Percentiles rank a stretch among this genome's conserved stretches.
These are phyloP conservation scores for Zelostemma sp. DNA, from an alignment of 1,140 invertebrate species.

Conservation along the genomic window DNA sequence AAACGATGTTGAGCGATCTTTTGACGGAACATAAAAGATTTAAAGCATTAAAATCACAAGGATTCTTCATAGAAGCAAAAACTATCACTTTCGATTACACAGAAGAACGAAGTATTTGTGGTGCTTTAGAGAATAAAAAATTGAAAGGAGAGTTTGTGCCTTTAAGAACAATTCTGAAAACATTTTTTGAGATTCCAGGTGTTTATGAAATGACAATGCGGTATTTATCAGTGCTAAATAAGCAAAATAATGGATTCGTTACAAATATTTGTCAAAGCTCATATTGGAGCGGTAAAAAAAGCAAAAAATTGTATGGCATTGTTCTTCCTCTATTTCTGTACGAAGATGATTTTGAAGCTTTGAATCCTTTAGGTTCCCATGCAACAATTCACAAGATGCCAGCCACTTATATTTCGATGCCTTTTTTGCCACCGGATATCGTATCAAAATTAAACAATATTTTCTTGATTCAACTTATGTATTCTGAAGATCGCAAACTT, in stretches of 20 bases:
- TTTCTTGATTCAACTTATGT: slow-evolving; percentile 43
- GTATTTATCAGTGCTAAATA: neutral
- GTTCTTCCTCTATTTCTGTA: slow-evolving; percentile 16
- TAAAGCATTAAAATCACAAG: slow-evolving; percentile 13
- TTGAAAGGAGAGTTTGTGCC: slow-evolving; percentile 14
- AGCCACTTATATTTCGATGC: slow-evolving; percentile 47
- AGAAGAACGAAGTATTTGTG: slow-evolving; percentile 6
- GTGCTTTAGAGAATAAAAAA: slow-evolving; percentile 1
- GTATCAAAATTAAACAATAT: slow-evolving; percentile 43
- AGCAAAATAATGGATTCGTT: slow-evolving; percentile 1
- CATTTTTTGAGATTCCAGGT: slow-evolving; percentile 10
- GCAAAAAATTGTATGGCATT: neutral
- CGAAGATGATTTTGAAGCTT: slow-evolving; percentile 22
- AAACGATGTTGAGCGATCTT: slow-evolving; percentile 16
- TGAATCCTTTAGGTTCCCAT: slow-evolving; percentile 45
- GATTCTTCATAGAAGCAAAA: slow-evolving; percentile 7
- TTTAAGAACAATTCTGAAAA: slow-evolving; percentile 11
- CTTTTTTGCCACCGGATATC: slow-evolving; percentile 41
- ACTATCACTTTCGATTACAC: slow-evolving; percentile 14
- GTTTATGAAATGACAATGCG: neutral
- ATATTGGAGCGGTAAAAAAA: slow-evolving; percentile 8
- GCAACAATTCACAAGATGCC: slow-evolving; percentile 46
- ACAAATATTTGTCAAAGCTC: slow-evolving; percentile 16
- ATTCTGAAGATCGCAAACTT: slow-evolving; percentile 39
- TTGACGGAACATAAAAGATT: slow-evolving; percentile 21